Percentiles rank a stretch among this genome's conserved stretches.
phyloP scores from a whole-genome alignment of 2,797 vertebrate species.

The Melanotaenia boesemani region DNA sequence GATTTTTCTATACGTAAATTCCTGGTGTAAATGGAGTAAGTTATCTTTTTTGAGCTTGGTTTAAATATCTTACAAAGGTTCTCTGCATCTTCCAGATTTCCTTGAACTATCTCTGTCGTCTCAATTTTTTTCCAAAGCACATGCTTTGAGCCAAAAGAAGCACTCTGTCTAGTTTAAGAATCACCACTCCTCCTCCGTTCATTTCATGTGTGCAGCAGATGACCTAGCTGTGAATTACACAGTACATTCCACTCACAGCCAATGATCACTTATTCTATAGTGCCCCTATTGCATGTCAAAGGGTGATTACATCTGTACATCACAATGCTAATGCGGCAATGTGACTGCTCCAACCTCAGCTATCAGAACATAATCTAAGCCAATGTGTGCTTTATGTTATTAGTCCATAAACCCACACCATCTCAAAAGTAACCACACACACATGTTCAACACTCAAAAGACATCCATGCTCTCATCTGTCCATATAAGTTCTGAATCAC shows the following conservation, averaged over 20 bases:
- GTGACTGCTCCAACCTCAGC: slow-evolving; percentile 62
- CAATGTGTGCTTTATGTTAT: slow-evolving; percentile 47
- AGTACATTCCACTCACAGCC: slow-evolving; percentile 58
- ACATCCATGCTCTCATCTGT: slow-evolving; percentile 53
- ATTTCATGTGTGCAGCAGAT: slow-evolving; percentile 75
- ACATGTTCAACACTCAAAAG: slow-evolving; percentile 64
- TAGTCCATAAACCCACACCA: slow-evolving; percentile 59
- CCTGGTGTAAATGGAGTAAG: too few relatives aligned
- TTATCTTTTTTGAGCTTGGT: too few relatives aligned
- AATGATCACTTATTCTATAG: slow-evolving; percentile 62
- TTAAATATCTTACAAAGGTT: too few relatives aligned
- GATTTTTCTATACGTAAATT: too few relatives aligned
- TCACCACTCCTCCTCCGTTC: slow-evolving; percentile 31
- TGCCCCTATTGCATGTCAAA: slow-evolving; percentile 68
- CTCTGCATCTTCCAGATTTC: neutral
- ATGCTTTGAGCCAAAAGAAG: slow-evolving; percentile 43
- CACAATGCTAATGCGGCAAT: slow-evolving; percentile 65
- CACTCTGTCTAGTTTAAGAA: slow-evolving; percentile 49
- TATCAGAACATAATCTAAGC: slow-evolving; percentile 52
- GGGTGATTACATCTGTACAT: slow-evolving; percentile 70
- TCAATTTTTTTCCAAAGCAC: slow-evolving; percentile 44
- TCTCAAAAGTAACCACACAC: slow-evolving; percentile 67
- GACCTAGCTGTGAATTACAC: slow-evolving; percentile 58
- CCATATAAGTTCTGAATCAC: slow-evolving; percentile 45
- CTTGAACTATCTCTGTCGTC: neutral